Evolutionary conservation across 1,140 invertebrate genomes (phyloP), one percentile per base, ranked within the genome.

Genomic region (Phymorhynchus buccinoides): DNA sequence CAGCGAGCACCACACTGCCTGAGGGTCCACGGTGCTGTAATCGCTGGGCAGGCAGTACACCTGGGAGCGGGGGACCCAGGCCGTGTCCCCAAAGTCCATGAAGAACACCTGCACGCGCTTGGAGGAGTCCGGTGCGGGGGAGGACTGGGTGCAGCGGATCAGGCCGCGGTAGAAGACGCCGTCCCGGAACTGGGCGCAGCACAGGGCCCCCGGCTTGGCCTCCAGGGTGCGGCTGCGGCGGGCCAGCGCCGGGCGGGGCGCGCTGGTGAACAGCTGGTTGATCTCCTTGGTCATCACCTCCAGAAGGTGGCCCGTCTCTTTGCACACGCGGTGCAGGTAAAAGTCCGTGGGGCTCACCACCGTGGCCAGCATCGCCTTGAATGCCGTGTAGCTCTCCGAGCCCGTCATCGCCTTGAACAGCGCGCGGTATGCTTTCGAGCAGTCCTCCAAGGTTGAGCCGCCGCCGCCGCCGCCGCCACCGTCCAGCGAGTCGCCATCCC

Each of bases 81-180:
- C 89, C 6, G 68, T 75, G 79, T 90, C 85, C 18, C 89, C 89
- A 84, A 87, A 90, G 82, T 90, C 89, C 22, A 90, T 62, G 48
- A 87, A 90, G 66, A 89, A 88, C 14, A 88, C 87, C 37, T 84
- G 52, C 22, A 84, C 39, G 39, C 32, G n/a, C 27, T 39, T 66
- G 22, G 3, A 32, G 4, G 39, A 77, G 18, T 16, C 48, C 32
- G 3, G 32, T 39, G 32, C 9, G 2, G 12, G 7, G 3, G 66
- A 52, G 30, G 41, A 27, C 0, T 35, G 4, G 1, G 88, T 37
- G 68, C 84, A 79, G 3, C 79, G 30, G 22, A 89, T 71, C 3
- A 86, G 66, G 7, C 83, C 87, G 27, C 89, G 84, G 62, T 89
- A 89, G 78, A 62, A 89, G 3, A 39, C 56, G 52, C 82, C 84